Evolutionary conservation across 2,888 invertebrate species (phyloP), one percentile per base, ranked within the genome.

Genomic region (Chouioia cunea): DNA sequence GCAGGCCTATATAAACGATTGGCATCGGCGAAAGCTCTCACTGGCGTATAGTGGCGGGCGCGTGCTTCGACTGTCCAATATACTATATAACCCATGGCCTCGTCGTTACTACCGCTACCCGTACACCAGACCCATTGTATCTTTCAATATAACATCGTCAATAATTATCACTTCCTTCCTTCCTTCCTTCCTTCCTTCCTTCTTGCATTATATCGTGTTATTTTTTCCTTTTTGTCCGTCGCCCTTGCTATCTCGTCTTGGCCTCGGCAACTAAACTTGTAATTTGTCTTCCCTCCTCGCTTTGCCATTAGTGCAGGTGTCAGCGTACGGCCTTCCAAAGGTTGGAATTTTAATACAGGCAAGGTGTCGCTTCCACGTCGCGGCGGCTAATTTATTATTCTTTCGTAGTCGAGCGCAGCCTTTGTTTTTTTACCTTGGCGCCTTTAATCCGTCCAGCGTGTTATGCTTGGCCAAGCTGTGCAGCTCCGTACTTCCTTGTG

Each of bases 21-120:
- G 73, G 70, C 68, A 36, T 67, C 63, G 73, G 44, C 63, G 46
- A 73, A 73, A 72, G 69, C 70, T 69, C 70, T 76, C 73, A 74
- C 76, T 75, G 74, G 75, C 74, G 74, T 75, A 59, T 59, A 68
- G 64, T 53, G 48, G 54, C 4, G 12, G 53, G 44, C 22, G 44
- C 75, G 76, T 74, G 75, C 71, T 63, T 53, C 71, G 74, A 74
- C 73, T 75, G 54, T 46, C 8, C 22, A 48, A 65, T 54, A 22
- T 59, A 59, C 12, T 14, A 14, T 53, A 53, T 48, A 36, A 47
- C 27, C 27, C 27, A 4, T 6, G 10, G 36, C 4, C 36, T 12
- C 57, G 50, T 63, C 63, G 57, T 56, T 69, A 58, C 50, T 48
- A 48, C 27, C 58, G 4, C 6, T 22, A 36, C 44, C 12, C n/a